phyloP scores from a whole-genome alignment of 2,113 vertebrate species.

The Mesoclemmys tuberculata region DNA sequence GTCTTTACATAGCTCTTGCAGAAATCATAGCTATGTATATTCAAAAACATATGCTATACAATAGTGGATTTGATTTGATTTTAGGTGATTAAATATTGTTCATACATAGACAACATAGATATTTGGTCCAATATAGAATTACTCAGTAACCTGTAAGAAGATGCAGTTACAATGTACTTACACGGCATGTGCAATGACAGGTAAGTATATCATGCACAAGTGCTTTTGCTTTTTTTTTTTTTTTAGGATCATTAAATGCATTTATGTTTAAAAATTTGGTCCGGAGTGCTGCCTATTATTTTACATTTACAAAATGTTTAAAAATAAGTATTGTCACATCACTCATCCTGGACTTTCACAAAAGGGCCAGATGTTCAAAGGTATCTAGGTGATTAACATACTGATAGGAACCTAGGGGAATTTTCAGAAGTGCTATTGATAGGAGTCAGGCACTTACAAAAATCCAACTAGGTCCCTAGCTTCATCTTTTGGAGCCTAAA shows the following conservation, averaged over 20 bases:
- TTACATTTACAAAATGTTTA: background rate
- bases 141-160: background rate
- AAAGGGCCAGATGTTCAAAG: background rate
- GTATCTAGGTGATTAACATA: background rate
- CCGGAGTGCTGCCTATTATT: background rate
- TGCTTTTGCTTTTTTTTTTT: background rate
- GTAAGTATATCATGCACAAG: background rate
- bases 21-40: background rate
- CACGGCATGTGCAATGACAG: too few relatives aligned
- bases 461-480: background rate
- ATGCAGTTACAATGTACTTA: background rate
- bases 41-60: background rate
- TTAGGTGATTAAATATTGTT: background rate
- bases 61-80: background rate
- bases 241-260: background rate
- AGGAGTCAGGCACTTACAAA: background rate
- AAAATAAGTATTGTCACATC: background rate
- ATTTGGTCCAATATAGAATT: background rate
- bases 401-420: background rate
- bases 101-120: background rate
- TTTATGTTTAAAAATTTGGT: background rate
- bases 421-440: background rate
- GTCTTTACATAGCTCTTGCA: background rate
- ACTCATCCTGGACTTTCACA: background rate
- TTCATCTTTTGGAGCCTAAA: background rate